Conservation (phyloP, 2,797 vertebrate genomes). For the Fistularia tabacaria region DNA sequence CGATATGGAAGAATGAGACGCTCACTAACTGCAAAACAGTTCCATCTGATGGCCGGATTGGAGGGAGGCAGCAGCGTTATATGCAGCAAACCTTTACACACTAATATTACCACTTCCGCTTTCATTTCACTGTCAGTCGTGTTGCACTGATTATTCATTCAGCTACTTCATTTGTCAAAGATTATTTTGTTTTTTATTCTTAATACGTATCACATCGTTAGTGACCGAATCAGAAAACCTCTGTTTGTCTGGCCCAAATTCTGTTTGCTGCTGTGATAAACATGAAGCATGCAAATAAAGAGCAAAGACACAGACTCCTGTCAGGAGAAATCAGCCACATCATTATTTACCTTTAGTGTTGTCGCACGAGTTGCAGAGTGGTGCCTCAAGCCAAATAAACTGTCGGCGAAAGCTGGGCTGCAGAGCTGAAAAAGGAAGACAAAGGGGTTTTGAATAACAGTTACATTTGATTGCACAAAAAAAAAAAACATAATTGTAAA, state of each 20-base stretch:
- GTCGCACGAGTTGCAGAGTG: slow-evolving; percentile 29
- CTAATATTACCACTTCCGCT: slow-evolving; percentile 12
- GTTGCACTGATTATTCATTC: slow-evolving; percentile 33
- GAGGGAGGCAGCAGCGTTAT: not conserved
- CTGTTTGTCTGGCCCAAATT: slow-evolving; percentile 37
- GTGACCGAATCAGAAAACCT: slow-evolving; percentile 47
- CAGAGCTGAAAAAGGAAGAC: slow-evolving; percentile 45
- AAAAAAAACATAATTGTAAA: too few relatives aligned
- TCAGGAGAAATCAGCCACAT: slow-evolving; percentile 53
- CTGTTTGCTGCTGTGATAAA: slow-evolving; percentile 58
- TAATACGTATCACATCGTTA: too few relatives aligned
- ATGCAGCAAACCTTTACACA: slow-evolving; percentile 3
- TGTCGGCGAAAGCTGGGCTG: slow-evolving; percentile 12
- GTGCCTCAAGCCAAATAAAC: slow-evolving; percentile 32
- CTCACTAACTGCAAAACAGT: slow-evolving; percentile 27
- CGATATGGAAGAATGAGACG: slow-evolving; percentile 35
- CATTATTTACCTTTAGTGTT: slow-evolving; percentile 65
- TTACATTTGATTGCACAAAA: too few relatives aligned
- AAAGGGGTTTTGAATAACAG: slow-evolving; percentile 17
- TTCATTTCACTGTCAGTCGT: slow-evolving; percentile 12
- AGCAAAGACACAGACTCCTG: slow-evolving; percentile 36
- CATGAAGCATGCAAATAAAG: slow-evolving; percentile 67
- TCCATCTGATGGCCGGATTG: too few relatives aligned
- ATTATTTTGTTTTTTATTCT: too few relatives aligned
- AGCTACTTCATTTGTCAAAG: slow-evolving; percentile 5